These are phyloP conservation scores for Acanthisitta chloris DNA, from an alignment of 2,113 vertebrate genomes.

Conservation along the genomic window DNA sequence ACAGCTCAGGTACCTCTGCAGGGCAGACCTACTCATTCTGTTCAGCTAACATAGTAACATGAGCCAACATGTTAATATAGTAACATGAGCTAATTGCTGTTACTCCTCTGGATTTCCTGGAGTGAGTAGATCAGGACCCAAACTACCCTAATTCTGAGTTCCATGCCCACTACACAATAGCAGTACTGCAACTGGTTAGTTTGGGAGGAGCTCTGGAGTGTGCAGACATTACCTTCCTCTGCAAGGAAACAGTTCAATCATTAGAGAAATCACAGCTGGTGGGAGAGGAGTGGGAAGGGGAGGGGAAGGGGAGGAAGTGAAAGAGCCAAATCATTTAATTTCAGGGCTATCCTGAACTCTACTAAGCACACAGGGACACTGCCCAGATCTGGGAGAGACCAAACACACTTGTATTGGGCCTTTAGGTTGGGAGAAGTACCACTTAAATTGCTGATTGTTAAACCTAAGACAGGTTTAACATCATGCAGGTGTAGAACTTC, in stretches of 20 bases:
- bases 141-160: rapidly evolving
- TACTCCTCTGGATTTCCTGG: background rate
- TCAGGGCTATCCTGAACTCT: background rate
- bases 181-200: background rate
- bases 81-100: background rate
- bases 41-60: background rate
- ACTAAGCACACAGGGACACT: background rate
- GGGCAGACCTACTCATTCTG: background rate
- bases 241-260: background rate
- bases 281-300: background rate
- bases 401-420: rapidly evolving
- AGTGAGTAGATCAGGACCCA: background rate
- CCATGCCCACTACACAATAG: background rate
- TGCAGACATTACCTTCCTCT: background rate
- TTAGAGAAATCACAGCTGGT: background rate
- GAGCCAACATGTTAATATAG: background rate
- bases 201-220: background rate
- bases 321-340: background rate
- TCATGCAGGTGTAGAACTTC: background rate
- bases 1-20: background rate
- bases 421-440: background rate
- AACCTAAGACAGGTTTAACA: background rate
- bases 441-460: background rate
- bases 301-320: background rate
- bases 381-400: background rate